These are phyloP conservation scores for Carettochelys insculpta DNA, from an alignment of 2,113 vertebrate genomes.

Conservation along the genomic window DNA sequence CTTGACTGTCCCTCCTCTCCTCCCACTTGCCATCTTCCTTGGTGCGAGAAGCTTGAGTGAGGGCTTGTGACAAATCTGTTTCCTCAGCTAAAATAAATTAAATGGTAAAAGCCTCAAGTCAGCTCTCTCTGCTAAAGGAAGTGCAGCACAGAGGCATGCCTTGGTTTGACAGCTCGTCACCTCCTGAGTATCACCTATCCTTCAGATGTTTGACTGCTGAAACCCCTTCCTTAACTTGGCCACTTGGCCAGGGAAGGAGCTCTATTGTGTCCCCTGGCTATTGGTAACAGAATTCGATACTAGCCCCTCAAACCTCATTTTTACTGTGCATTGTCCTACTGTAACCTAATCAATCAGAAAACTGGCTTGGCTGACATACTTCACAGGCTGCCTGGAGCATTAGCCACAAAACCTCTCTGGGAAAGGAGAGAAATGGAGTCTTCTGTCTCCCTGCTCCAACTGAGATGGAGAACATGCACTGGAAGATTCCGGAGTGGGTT, in stretches of 20 bases:
- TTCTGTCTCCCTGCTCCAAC: neutral
- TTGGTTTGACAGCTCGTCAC: neutral
- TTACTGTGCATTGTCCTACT: constrained; percentile 14
- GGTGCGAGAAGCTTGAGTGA: constrained; percentile 24
- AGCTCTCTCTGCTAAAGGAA: constrained; percentile 57
- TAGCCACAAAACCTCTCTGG: constrained; percentile 8
- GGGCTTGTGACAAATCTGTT: constrained; percentile 50
- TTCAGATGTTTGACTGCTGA: constrained; percentile 40
- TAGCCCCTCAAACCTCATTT: constrained; percentile 31
- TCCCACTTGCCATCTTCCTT: constrained; percentile 28
- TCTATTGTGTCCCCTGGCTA: constrained; percentile 18
- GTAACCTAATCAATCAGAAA: neutral
- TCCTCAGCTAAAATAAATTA: constrained; percentile 64
- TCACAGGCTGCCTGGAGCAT: neutral
- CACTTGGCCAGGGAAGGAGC: neutral
- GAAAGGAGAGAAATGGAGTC: neutral
- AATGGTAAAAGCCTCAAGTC: constrained; percentile 57
- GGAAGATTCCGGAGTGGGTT: neutral
- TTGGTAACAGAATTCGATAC: constrained; percentile 18
- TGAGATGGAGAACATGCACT: neutral
- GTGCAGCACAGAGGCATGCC: constrained; percentile 44
- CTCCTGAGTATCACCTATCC: constrained; percentile 52
- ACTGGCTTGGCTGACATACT: neutral
- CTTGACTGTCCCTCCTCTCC: neutral
- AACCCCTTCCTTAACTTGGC: constrained; percentile 23